Conservation (phyloP, 2,888 invertebrate genomes). For the Liopterus haemorrhoidalis region DNA sequence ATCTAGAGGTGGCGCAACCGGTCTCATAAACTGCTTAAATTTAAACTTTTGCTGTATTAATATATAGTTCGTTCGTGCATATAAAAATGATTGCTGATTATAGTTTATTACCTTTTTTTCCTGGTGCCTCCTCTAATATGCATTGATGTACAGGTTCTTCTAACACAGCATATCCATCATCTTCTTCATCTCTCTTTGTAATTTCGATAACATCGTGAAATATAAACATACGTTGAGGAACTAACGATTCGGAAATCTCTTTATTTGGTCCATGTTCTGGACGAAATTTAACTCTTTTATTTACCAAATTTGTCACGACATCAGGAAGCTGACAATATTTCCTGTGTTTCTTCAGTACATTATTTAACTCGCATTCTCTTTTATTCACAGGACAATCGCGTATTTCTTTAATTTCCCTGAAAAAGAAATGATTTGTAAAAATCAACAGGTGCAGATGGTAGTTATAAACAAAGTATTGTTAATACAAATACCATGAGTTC, state of each 20-base stretch:
- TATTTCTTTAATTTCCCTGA: slow-evolving; percentile 52
- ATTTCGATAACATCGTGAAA: slow-evolving; percentile 71
- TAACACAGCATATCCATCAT: slow-evolving; percentile 54
- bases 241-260: slow-evolving; percentile 50
- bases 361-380: slow-evolving; percentile 49
- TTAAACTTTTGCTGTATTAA: too few relatives aligned
- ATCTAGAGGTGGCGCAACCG: too few relatives aligned
- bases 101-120: slow-evolving; percentile 41
- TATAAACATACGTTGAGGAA: slow-evolving; percentile 59
- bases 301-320: slow-evolving; percentile 61
- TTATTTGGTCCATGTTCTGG: slow-evolving; percentile 45
- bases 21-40: too few relatives aligned
- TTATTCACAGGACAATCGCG: slow-evolving; percentile 48
- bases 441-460: too few relatives aligned
- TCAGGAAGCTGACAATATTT: slow-evolving; percentile 63
- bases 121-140: slow-evolving; percentile 53
- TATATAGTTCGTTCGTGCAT: too few relatives aligned
- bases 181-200: slow-evolving; percentile 55
- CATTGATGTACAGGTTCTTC: slow-evolving; percentile 59
- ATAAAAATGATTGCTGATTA: neutral
- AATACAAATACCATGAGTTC: too few relatives aligned
- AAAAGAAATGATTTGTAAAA: slow-evolving; percentile 39
- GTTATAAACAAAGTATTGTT: too few relatives aligned
- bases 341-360: slow-evolving; percentile 48
- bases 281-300: slow-evolving; percentile 55